Evolutionary conservation across 1,140 invertebrate species (phyloP).

Genomic region (Hyphantria cunea): DNA sequence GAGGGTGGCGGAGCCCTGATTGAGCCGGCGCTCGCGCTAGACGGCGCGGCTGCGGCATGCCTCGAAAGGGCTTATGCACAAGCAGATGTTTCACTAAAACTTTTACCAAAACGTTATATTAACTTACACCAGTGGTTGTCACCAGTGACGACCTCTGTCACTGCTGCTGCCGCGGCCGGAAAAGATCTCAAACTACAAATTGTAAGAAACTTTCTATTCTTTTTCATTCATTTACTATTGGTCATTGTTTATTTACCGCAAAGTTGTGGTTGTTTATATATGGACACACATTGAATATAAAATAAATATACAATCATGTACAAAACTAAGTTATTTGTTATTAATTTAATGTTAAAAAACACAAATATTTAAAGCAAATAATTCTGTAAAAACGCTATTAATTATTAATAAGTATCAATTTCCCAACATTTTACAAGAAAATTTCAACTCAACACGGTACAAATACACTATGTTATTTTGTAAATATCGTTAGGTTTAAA

Average conservation of each 20-base stretch:
- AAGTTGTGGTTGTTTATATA: constrained; percentile 5
- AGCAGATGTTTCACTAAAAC: constrained; percentile 90
- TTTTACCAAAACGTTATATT: constrained; percentile 93
- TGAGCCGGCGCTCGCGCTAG: constrained; percentile 79
- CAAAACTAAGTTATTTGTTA: too few relatives aligned
- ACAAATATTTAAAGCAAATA: too few relatives aligned
- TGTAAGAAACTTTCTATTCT: constrained; percentile 52
- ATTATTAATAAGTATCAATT: too few relatives aligned
- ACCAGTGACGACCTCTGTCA: constrained; percentile 84
- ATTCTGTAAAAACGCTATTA: too few relatives aligned
- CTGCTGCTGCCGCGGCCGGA: constrained; percentile 78
- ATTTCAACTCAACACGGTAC: too few relatives aligned
- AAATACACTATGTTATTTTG: too few relatives aligned
- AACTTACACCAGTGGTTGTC: constrained; percentile 94
- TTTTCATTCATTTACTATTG: neutral
- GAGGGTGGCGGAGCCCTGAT: constrained; percentile 84
- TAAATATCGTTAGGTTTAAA: too few relatives aligned
- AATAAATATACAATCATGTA: too few relatives aligned
- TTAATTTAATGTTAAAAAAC: too few relatives aligned
- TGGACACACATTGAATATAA: too few relatives aligned
- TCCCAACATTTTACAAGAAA: too few relatives aligned
- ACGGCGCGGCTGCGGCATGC: constrained; percentile 79
- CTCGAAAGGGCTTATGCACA: constrained; percentile 89
- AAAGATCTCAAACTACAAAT: constrained; percentile 90
- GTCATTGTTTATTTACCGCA: neutral